phyloP scores from a whole-genome alignment of 1,140 invertebrate genomes.

The Drosophila quadrilineata region DNA sequence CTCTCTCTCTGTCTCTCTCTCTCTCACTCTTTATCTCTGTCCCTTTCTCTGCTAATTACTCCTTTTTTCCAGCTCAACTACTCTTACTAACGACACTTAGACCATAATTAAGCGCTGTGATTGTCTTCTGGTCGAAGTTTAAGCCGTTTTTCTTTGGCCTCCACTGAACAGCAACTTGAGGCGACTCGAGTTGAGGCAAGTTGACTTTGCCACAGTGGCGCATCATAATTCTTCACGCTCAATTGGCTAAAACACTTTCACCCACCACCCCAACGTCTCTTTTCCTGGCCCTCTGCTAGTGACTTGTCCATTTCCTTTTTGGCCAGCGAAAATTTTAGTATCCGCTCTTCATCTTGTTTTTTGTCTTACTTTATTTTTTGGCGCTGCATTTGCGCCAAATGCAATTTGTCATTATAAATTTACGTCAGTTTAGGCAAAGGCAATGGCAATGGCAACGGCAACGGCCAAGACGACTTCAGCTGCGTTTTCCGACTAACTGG shows the following conservation, averaged over 20 bases:
- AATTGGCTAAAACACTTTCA: conserved; percentile 47
- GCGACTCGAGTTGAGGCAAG: no score
- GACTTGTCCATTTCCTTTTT: conserved; percentile 15
- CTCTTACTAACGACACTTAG: conserved; percentile 28
- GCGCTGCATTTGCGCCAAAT: conserved; percentile 67
- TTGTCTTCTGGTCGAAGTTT: conserved; percentile 41
- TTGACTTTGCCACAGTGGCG: conserved; percentile 20
- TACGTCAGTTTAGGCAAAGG: conserved; percentile 77
- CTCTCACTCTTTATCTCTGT: neutral
- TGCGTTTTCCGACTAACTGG: conserved; percentile 18
- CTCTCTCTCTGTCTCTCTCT: neutral
- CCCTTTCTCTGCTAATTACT: no score
- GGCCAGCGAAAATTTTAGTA: neutral
- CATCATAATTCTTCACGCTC: conserved; percentile 78
- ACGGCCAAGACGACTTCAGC: conserved; percentile 35
- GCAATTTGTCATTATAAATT: conserved; percentile 80
- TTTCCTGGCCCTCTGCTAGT: neutral
- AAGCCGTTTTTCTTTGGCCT: conserved; percentile 8
- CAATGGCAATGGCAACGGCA: conserved; percentile 48
- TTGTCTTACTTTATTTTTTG: conserved; percentile 25
- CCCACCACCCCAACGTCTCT: neutral
- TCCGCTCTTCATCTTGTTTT: neutral
- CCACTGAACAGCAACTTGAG: no score
- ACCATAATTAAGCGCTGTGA: conserved; percentile 58
- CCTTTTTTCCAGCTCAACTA: conserved; percentile 1